Percentiles rank a stretch among this genome's conserved stretches.
Conservation (phyloP, 1,140 invertebrate species). For the Sitophilus oryzae region DNA sequence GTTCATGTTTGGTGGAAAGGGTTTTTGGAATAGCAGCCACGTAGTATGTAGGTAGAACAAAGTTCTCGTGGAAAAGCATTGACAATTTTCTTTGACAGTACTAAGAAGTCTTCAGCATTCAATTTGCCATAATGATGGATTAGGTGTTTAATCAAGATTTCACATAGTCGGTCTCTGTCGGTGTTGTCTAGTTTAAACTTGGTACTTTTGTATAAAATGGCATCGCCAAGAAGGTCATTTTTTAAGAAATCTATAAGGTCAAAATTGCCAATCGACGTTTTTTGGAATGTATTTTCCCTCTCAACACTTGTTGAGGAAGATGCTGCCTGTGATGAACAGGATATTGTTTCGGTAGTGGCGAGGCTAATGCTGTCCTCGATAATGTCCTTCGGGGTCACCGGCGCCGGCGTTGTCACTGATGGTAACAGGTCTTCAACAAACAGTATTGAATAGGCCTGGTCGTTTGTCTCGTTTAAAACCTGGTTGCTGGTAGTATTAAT, state of each 20-base stretch:
- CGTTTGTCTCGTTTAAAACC: too few relatives aligned
- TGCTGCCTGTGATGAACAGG: not conserved
- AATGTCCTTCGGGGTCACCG: not conserved
- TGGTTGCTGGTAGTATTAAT: too few relatives aligned
- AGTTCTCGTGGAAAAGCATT: slow-evolving; percentile 6
- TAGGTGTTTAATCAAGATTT: slow-evolving; percentile 3
- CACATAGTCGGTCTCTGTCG: slow-evolving; percentile 7
- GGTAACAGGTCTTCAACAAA: slow-evolving; percentile 4
- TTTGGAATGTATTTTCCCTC: not conserved
- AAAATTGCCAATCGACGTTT: slow-evolving; percentile 4
- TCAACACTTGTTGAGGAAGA: slow-evolving; percentile 3
- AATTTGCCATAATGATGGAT: slow-evolving; percentile 4
- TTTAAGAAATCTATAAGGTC: slow-evolving; percentile 1
- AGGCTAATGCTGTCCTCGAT: slow-evolving; percentile 3
- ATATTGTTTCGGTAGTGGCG: slow-evolving; percentile 6
- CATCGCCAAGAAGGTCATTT: slow-evolving; percentile 1
- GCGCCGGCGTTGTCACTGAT: too few relatives aligned
- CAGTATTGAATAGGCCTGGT: not conserved
- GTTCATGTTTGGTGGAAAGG: not conserved
- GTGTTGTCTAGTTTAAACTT: slow-evolving; percentile 4
- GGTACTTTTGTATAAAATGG: not conserved
- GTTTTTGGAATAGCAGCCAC: slow-evolving; percentile 4
- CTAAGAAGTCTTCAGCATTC: slow-evolving; percentile 5
- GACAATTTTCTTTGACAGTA: slow-evolving; percentile 10
- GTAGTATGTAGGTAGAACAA: slow-evolving; percentile 7